These are phyloP conservation scores for Oncorhynchus keta DNA, from an alignment of 2,113 vertebrate species.

Conservation along the genomic window DNA sequence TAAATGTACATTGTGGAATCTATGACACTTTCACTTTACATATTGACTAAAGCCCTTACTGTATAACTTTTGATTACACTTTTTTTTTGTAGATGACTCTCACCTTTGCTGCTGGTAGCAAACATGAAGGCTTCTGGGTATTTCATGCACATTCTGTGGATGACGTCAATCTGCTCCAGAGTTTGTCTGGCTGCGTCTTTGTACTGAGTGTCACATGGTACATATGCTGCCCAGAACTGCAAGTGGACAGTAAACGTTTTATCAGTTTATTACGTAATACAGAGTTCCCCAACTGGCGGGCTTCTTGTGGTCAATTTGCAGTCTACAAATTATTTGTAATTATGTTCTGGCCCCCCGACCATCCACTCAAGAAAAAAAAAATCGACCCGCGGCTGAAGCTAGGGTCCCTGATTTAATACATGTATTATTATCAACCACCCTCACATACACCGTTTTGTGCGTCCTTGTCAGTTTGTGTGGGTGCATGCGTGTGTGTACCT, in stretches of 20 bases:
- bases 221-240: slow-evolving; percentile 92
- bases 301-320: too few species aligned
- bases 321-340: too few species aligned
- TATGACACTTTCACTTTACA: too few species aligned
- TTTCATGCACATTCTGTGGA: slow-evolving; percentile 84
- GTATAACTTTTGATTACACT: too few species aligned
- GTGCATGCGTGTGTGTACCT: slow-evolving; percentile 72
- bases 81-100: slow-evolving; percentile 5
- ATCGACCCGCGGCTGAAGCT: too few species aligned
- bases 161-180: slow-evolving; percentile 91
- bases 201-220: slow-evolving; percentile 84
- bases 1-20: too few species aligned
- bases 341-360: too few species aligned
- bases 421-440: too few species aligned
- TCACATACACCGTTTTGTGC: neutral
- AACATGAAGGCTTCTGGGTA: slow-evolving; percentile 83
- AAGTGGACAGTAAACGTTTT: slow-evolving; percentile 15
- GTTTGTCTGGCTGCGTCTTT: slow-evolving; percentile 87
- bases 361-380: too few species aligned
- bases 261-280: neutral
- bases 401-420: too few species aligned
- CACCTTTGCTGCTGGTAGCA: slow-evolving; percentile 74
- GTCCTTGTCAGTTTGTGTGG: neutral
- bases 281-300: neutral
- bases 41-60: too few species aligned